Evolutionary conservation across 2,113 vertebrate species (phyloP), one percentile per base, ranked within the genome.

Genomic region (Eptesicus fuscus): DNA sequence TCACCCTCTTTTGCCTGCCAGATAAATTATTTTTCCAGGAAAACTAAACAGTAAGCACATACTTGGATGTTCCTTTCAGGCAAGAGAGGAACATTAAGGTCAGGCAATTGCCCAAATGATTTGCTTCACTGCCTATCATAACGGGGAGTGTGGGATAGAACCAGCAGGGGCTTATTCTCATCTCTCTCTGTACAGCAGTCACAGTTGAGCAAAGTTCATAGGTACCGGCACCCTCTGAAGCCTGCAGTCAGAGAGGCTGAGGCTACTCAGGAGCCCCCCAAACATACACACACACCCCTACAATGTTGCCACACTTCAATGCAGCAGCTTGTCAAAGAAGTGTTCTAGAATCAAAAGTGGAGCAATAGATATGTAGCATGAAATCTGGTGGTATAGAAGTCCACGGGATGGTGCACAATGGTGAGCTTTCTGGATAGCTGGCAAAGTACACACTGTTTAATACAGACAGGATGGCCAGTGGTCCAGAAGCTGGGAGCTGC

Each of bases 1-100:
- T 95, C 85, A 78, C 63, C 44, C 85, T 95, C 94, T 67, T 88
- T 63, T 40, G 92, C 94, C 70, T 96, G 97, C 96, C 97, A 97
- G 97, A 97, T 74, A 97, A 97, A 97, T 97, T 96, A 96, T 97
- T 97, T 97, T 96, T 97, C 96, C 94, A 97, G 96, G 97, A 97
- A 97, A 96, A 96, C 94, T 95, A 95, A 97, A 97, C 78, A 97
- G 88, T 94, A 96, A 97, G 96, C 88, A 96, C 96, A 96, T 96
- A 90, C 91, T 97, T 97, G 92, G 94, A 96, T 97, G 92, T 96
- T 97, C 91, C 63, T 96, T 95, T 82, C 93, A 95, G 96, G 94
- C 88, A 92, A 87, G 83, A 96, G 95, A 96, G 90, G 73, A 92
- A 82, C 96, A 95, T 95, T 95, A 96, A 95, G 93, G 88, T 89